Evolutionary conservation across 2,113 vertebrate species (phyloP).

Genomic region (Rutilus rutilus): DNA sequence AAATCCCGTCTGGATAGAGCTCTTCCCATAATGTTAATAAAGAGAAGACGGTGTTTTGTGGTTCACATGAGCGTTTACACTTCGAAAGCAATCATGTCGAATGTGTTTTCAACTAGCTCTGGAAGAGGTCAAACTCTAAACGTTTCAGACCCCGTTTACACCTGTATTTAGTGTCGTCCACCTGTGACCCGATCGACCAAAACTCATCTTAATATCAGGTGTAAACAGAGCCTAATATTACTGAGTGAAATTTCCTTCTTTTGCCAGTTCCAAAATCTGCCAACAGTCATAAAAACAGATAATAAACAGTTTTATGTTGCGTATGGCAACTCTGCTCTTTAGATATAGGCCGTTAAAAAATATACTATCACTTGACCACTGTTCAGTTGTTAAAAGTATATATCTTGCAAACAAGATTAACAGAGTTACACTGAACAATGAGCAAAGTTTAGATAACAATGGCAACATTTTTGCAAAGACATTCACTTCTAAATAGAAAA

Average conservation of each 20-base stretch:
- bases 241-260: neutral
- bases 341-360: neutral
- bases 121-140: no score
- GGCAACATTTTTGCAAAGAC: constrained; percentile 1
- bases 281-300: neutral
- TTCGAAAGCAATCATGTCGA: no score
- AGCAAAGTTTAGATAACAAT: neutral
- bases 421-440: neutral
- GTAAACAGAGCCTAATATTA: neutral
- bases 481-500: neutral
- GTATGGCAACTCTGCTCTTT: neutral
- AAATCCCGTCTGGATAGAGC: no score
- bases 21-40: no score
- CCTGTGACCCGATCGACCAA: no score
- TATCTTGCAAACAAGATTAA: neutral
- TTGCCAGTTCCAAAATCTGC: neutral
- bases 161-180: no score
- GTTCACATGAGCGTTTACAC: no score
- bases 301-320: neutral
- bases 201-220: no score
- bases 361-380: neutral
- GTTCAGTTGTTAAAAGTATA: neutral
- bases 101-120: no score
- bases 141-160: no score
- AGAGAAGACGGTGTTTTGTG: no score